Base-by-base conservation (phyloP, 2,888 invertebrate genomes). In the Ochropleura plecta region DNA sequence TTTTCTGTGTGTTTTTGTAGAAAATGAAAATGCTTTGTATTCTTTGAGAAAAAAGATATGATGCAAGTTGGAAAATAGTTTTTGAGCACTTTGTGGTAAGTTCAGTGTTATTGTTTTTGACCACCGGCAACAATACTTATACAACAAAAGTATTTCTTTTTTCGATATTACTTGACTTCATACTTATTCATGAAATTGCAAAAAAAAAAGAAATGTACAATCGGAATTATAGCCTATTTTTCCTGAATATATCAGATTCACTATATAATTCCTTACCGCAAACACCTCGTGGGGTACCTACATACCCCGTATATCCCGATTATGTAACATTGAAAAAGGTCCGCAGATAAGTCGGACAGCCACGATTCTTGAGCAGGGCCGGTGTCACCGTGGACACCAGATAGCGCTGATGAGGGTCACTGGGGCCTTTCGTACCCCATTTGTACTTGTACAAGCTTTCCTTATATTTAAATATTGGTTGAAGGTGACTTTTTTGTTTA, bases 391-490 rank as follows among this genome's bases (percentile, higher is more conserved):
- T 87, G 86, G 86, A 87, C 88, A 86, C 79, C 78, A 81, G 88
- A 88, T 88, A 88, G 82, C 88, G 85, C 71, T 88, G 88, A 88
- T 85, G 86, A 88, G 88, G 88, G 88, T 88, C 89, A 88, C 83
- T 78, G 71, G 65, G 51, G 70, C 66, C 71, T 60, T 18, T 67
- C 57, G 30, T 67, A 72, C 81, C 62, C 70, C 73, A 83, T 84
- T 83, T 78, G 75, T 87, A 81, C 73, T 86, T 83, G 79, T 81
- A 81, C n/a, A 65, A 78, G 57, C 53, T 77, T 78, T 64, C 60
- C 73, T 71, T 83, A 72, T 81, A 78, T 80, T 85, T 74, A 73
- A 73, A 85, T 74, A 71, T 68, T 64, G 51, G 46, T 68, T 51
- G 20, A n/a, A 53, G 71, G 76, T 81, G 16, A 12, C 10, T 51